These are phyloP conservation scores for Drosophila albomicans DNA, from an alignment of 1,140 invertebrate species.

Conservation along the genomic window DNA sequence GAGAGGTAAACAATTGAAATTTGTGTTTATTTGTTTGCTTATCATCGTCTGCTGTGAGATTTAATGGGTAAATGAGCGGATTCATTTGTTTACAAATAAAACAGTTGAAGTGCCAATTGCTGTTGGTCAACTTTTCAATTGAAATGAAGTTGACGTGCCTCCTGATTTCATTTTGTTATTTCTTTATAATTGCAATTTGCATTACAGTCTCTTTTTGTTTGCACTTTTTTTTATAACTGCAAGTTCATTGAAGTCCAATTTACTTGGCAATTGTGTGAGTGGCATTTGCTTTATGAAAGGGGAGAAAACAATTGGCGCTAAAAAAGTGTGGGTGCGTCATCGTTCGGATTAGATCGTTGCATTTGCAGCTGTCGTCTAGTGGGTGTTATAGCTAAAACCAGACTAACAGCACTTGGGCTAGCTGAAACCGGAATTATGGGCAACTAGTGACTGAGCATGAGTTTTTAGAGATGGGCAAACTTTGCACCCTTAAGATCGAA, in stretches of 20 bases:
- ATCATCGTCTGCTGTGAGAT: constrained; percentile 11
- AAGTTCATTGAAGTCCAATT: constrained; percentile 54
- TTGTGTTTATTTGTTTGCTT: constrained; percentile 31
- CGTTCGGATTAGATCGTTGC: constrained; percentile 61
- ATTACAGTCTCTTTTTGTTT: not conserved
- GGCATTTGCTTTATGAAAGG: constrained; percentile 17
- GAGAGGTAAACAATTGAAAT: constrained; percentile 20
- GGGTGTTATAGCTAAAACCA: constrained; percentile 37
- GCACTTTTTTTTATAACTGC: not conserved
- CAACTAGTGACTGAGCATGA: constrained; percentile 28
- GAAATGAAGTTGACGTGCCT: constrained; percentile 24
- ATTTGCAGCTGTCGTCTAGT: constrained; percentile 26
- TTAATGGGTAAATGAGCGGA: constrained; percentile 51
- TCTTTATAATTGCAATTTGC: not conserved
- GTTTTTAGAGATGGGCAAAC: constrained; percentile 11
- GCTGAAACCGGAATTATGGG: constrained; percentile 53
- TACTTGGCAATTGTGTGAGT: constrained; percentile 15
- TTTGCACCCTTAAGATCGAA: not conserved
- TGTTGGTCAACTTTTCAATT: constrained; percentile 41
- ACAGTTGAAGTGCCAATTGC: constrained; percentile 59
- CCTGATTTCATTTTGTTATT: constrained; percentile 2
- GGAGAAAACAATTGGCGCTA: not conserved
- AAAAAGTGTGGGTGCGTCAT: constrained; percentile 55
- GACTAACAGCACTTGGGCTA: constrained; percentile 6
- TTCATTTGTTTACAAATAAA: constrained; percentile 72